Percentiles rank a stretch among this genome's conserved stretches.
Conservation (phyloP, 2,113 vertebrate genomes). For the Platanista minor region DNA sequence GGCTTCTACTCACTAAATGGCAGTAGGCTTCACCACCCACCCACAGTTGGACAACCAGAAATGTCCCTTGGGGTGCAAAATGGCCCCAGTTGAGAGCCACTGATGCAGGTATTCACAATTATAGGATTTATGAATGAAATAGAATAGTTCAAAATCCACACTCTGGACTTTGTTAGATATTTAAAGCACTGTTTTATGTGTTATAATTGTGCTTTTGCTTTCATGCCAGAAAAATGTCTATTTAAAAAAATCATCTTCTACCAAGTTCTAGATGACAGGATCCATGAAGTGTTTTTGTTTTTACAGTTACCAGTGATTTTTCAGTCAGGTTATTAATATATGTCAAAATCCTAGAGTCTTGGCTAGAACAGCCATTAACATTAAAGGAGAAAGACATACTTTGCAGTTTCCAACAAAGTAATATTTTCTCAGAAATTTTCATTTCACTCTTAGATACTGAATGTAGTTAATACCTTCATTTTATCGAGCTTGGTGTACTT, state of each 20-base stretch:
- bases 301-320: not conserved
- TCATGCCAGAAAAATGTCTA: not conserved
- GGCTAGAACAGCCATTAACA: not conserved
- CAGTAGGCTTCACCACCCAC: not conserved
- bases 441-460: not conserved
- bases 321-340: not conserved
- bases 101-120: not conserved
- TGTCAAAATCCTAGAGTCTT: not conserved
- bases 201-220: not conserved
- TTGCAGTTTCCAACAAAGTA: not conserved
- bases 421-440: slow-evolving; percentile 7
- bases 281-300: not conserved
- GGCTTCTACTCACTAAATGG: not conserved
- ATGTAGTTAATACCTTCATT: not conserved
- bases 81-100: not conserved
- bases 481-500: not conserved
- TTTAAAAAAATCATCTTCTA: not conserved
- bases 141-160: not conserved
- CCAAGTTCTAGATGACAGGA: not conserved
- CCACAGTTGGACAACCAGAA: not conserved
- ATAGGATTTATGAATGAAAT: not conserved
- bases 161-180: not conserved
- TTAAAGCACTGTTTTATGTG: not conserved
- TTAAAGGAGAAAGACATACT: not conserved
- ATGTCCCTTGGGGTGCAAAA: not conserved